Conservation (phyloP, 2,888 invertebrate species). For the Stomorhina lunata region DNA sequence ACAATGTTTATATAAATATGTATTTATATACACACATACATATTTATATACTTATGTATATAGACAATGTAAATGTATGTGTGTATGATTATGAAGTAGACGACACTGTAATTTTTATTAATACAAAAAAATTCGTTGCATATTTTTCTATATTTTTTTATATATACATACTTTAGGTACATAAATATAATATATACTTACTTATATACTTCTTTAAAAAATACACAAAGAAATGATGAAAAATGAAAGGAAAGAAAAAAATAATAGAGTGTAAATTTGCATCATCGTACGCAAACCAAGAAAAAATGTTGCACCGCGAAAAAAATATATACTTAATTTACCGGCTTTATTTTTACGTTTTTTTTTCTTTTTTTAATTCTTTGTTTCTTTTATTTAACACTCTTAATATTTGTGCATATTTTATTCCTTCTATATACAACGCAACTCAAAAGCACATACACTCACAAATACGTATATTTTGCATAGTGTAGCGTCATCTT, state of each 20-base stretch:
- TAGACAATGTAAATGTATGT: no score
- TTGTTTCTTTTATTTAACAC: conserved; percentile 48
- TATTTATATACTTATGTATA: not conserved
- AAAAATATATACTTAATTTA: conserved; percentile 22
- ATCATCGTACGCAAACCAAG: not conserved
- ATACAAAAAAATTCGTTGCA: conserved; percentile 17
- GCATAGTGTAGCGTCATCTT: conserved; percentile 20
- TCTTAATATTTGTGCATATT: conserved; percentile 63
- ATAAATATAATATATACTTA: not conserved
- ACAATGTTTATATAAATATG: not conserved
- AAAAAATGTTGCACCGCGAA: conserved; percentile 43
- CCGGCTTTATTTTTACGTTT: conserved; percentile 38
- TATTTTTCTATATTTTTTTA: conserved; percentile 1
- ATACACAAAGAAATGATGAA: not conserved
- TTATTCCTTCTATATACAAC: conserved; percentile 33
- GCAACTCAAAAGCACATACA: conserved; percentile 19
- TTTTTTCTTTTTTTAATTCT: conserved; percentile 38
- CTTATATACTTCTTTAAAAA: no score
- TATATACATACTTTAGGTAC: conserved; percentile 3
- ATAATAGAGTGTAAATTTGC: conserved; percentile 37
- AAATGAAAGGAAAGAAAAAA: not conserved
- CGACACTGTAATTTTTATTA: conserved; percentile 37
- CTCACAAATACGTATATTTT: not conserved
- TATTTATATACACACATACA: not conserved
- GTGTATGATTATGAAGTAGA: not conserved